phyloP scores from a whole-genome alignment of 2,888 invertebrate species.

The Eilema caniola region DNA sequence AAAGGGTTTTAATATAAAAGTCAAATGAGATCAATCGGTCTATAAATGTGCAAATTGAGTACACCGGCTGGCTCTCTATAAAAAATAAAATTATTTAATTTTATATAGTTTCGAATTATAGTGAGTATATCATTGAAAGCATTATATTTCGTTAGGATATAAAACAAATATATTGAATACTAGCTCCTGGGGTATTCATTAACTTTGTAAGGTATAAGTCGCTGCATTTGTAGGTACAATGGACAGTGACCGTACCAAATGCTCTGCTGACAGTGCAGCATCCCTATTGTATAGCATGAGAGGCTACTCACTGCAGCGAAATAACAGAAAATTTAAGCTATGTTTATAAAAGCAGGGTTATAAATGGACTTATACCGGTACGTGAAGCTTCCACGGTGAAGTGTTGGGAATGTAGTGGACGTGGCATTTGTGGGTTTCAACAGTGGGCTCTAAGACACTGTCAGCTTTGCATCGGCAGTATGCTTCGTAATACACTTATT shows the following conservation, averaged over 20 bases:
- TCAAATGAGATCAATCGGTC: constrained; percentile 58
- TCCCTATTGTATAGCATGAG: background rate
- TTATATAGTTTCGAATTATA: background rate
- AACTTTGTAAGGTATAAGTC: background rate
- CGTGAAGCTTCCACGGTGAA: background rate
- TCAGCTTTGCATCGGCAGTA: too few relatives aligned
- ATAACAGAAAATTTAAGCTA: background rate
- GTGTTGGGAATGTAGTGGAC: background rate
- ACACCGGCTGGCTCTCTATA: background rate
- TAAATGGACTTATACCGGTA: background rate
- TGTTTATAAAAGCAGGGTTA: background rate
- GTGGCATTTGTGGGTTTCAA: too few relatives aligned
- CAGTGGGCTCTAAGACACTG: too few relatives aligned
- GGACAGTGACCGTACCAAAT: background rate
- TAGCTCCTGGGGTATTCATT: background rate
- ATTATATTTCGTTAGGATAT: background rate
- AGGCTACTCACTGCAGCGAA: background rate
- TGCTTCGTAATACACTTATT: too few relatives aligned
- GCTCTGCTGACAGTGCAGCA: background rate
- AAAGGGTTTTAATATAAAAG: constrained; percentile 61
- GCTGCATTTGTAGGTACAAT: background rate
- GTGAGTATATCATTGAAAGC: background rate
- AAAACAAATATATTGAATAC: background rate
- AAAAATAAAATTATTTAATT: background rate
- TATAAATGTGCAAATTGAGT: constrained; percentile 13